These are phyloP conservation scores for Tetheella fluctuosa DNA, from an alignment of 2,888 invertebrate genomes.

Conservation along the genomic window DNA sequence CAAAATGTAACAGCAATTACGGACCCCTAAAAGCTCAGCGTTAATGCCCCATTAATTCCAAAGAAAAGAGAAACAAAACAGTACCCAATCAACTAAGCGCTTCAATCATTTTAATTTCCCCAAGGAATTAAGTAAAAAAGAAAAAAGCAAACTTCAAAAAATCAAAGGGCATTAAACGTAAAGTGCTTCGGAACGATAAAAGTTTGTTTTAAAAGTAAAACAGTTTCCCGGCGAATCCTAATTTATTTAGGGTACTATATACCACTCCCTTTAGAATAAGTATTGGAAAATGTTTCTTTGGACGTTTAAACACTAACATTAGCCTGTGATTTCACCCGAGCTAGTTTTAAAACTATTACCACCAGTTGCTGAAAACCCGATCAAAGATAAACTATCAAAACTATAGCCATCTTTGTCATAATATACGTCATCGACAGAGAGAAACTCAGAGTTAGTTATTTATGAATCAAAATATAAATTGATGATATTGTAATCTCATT, in stretches of 20 bases:
- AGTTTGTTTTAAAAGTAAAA: conserved; percentile 24
- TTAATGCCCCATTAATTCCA: conserved; percentile 7
- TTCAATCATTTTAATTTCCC: conserved; percentile 8
- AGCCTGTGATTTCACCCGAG: not conserved
- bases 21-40: conserved; percentile 3
- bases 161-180: conserved; percentile 9
- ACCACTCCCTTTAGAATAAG: not conserved
- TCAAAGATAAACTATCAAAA: too few species aligned
- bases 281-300: conserved; percentile 2
- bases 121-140: not conserved
- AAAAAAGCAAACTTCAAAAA: conserved; percentile 7
- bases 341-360: too few species aligned
- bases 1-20: not conserved
- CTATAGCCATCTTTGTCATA: too few species aligned
- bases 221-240: conserved; percentile 20
- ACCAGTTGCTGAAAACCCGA: not conserved
- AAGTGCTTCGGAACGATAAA: conserved; percentile 11
- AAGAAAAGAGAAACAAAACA: conserved; percentile 9
- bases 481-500: too few species aligned
- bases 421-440: too few species aligned
- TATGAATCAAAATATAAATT: too few species aligned
- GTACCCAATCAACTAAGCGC: conserved; percentile 6
- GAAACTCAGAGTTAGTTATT: too few species aligned
- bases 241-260: conserved; percentile 26
- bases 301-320: not conserved